Conservation (phyloP, 2,797 vertebrate genomes). For the Phalloptychus januarius region DNA sequence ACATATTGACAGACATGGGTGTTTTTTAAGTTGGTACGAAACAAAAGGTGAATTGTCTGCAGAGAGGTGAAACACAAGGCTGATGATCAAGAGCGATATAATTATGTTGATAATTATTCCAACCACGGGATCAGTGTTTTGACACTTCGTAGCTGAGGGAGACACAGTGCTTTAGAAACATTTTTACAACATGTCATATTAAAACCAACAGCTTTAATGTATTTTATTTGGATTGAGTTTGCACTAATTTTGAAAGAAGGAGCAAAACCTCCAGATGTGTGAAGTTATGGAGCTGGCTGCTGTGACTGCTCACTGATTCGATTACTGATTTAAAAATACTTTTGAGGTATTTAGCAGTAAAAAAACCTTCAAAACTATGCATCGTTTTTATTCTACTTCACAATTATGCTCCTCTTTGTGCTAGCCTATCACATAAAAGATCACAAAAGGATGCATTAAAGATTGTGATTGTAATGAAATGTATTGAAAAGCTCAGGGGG, state of each 20-base stretch:
- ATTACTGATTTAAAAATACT: not conserved
- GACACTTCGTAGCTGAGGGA: not conserved
- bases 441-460: not conserved
- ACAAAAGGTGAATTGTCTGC: slow-evolving; percentile 19
- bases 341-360: not conserved
- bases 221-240: not conserved
- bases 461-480: not conserved
- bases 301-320: not conserved
- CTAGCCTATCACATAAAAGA: not conserved
- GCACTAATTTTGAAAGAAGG: not conserved
- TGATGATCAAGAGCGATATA: not conserved
- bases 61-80: not conserved
- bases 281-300: not conserved
- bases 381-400: not conserved
- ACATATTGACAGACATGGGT: slow-evolving; percentile 35
- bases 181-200: not conserved
- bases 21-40: slow-evolving; percentile 31
- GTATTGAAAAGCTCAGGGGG: not conserved
- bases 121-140: not conserved
- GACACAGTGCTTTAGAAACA: not conserved
- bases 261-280: not conserved
- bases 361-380: not conserved
- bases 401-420: not conserved
- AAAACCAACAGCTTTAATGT: not conserved
- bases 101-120: not conserved